Percentiles rank a stretch among this genome's conserved stretches.
Conservation (phyloP, 2,113 vertebrate species). For the Melanocharis versteri region DNA sequence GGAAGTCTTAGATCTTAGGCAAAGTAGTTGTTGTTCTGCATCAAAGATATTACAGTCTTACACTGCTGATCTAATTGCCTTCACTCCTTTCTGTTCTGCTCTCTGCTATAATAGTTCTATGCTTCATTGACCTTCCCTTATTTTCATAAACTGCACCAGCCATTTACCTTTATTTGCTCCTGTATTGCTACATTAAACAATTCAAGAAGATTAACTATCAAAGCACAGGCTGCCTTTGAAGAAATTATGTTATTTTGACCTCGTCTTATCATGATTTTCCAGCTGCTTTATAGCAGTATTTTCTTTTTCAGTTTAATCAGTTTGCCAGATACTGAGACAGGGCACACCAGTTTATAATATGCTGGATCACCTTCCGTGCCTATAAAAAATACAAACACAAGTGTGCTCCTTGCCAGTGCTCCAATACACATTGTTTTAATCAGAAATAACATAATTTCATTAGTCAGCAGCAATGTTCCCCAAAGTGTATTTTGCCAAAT, state of each 20-base stretch:
- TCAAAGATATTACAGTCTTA: background rate
- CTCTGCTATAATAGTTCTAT: background rate
- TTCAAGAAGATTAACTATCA: slow-evolving; percentile 15
- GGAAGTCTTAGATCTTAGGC: background rate
- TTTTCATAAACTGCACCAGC: slow-evolving; percentile 45
- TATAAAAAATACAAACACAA: background rate
- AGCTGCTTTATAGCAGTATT: background rate
- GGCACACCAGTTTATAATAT: background rate
- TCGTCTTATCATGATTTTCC: slow-evolving; percentile 9
- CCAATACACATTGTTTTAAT: background rate
- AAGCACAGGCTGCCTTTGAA: slow-evolving; percentile 1
- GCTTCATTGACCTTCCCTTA: slow-evolving; percentile 37
- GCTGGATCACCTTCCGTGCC: background rate
- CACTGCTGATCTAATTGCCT: background rate
- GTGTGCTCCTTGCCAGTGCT: background rate
- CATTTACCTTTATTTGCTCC: slow-evolving; percentile 31
- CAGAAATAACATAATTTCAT: background rate
- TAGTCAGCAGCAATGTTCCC: background rate
- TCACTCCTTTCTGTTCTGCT: slow-evolving; percentile 12
- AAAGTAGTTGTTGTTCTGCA: background rate
- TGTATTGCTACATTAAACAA: slow-evolving; percentile 18
- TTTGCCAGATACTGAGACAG: background rate
- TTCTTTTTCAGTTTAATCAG: background rate
- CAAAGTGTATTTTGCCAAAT: background rate
- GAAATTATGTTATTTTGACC: slow-evolving; percentile 9